Evolutionary conservation across 2,888 invertebrate genomes (phyloP).

Genomic region (Eupithecia vulgata): DNA sequence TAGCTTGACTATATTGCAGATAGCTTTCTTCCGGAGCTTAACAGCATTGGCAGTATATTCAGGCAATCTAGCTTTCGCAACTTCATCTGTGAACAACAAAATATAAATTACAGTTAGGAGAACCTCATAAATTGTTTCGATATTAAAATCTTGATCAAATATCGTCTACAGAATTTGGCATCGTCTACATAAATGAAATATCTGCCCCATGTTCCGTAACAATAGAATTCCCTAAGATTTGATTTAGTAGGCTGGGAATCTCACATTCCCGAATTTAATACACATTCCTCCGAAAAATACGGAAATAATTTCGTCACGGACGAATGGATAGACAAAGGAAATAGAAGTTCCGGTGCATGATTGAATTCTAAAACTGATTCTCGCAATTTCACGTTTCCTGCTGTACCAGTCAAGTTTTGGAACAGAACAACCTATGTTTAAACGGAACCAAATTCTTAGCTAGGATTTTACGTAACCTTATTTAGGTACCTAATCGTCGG

Average conservation of each 20-base stretch:
- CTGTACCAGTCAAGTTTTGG: conserved; percentile 13
- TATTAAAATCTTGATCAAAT: conserved; percentile 14
- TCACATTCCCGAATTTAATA: conserved; percentile 26
- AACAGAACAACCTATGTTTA: not conserved
- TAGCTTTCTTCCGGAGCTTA: conserved; percentile 49
- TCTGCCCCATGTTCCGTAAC: conserved; percentile 13
- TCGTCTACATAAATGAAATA: conserved; percentile 9
- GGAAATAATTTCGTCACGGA: conserved; percentile 34
- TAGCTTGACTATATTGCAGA: conserved; percentile 59
- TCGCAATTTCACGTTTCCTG: conserved; percentile 23
- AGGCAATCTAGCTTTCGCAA: conserved; percentile 45
- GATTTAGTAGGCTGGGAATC: conserved; percentile 25
- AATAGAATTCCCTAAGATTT: conserved; percentile 22
- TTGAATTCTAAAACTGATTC: conserved; percentile 37
- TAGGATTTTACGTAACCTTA: not conserved
- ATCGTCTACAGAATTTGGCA: conserved; percentile 4
- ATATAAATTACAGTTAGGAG: not conserved
- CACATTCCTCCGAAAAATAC: conserved; percentile 38
- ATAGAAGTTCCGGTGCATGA: conserved; percentile 36
- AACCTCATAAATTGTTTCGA: not conserved
- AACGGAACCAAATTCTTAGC: not conserved
- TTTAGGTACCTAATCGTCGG: not conserved
- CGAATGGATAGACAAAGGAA: conserved; percentile 38
- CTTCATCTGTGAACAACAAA: conserved; percentile 53
- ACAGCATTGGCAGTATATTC: conserved; percentile 46